phyloP scores from a whole-genome alignment of 2,113 vertebrate genomes.

The Periophthalmodon schlosseri region DNA sequence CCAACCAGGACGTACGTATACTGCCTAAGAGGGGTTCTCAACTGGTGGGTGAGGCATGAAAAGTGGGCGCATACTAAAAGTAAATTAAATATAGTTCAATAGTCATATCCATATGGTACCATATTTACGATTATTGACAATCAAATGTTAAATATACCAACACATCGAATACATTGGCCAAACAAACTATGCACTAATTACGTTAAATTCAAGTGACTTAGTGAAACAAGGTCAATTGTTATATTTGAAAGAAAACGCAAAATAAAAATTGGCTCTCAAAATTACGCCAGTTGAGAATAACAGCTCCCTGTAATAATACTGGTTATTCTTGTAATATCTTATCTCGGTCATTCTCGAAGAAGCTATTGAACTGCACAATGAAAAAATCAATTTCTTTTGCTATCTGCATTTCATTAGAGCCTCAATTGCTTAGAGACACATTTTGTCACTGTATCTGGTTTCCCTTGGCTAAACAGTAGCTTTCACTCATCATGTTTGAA shows the following conservation, averaged over 20 bases:
- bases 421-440: slow-evolving; percentile 46
- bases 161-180: no score
- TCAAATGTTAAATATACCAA: no score
- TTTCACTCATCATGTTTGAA: slow-evolving; percentile 55
- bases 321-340: neutral
- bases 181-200: neutral
- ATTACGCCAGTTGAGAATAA: neutral
- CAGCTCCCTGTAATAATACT: neutral
- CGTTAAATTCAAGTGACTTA: neutral
- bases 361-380: slow-evolving; percentile 9
- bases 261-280: neutral
- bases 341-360: neutral
- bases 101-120: no score
- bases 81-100: neutral
- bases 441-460: slow-evolving; percentile 54
- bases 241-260: neutral
- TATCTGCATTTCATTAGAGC: slow-evolving; percentile 43
- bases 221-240: neutral
- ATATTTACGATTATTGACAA: no score
- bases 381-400: slow-evolving; percentile 14
- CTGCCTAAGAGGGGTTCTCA: neutral
- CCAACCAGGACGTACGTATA: slow-evolving; percentile 81
- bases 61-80: neutral
- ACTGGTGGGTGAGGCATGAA: neutral
- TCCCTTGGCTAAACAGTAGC: slow-evolving; percentile 55